Conservation (phyloP, 2,888 invertebrate genomes). For the Caenorhabditis imperialis region DNA sequence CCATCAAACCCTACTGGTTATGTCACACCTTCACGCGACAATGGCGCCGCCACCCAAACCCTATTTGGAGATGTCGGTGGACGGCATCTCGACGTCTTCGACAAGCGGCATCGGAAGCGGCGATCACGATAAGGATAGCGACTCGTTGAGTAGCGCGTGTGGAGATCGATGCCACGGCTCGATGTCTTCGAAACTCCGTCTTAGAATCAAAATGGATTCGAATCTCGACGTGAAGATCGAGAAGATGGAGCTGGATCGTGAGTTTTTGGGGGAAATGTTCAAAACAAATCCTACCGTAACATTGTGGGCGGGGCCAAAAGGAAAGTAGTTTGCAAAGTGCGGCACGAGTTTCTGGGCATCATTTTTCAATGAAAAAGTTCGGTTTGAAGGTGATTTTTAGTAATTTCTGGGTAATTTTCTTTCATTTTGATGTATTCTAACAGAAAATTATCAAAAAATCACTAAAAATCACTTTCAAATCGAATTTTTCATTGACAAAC, state of each 20-base stretch:
- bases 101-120: slow-evolving; percentile 57
- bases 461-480: too few relatives aligned
- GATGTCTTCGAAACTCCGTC: slow-evolving; percentile 61
- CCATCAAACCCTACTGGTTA: slow-evolving; percentile 90
- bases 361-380: too few relatives aligned
- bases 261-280: slow-evolving; percentile 2
- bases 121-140: slow-evolving; percentile 56
- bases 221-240: slow-evolving; percentile 66
- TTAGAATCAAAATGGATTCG: slow-evolving; percentile 64
- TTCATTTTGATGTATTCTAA: too few relatives aligned
- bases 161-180: slow-evolving; percentile 60
- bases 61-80: slow-evolving; percentile 63
- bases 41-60: slow-evolving; percentile 59
- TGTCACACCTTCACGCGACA: slow-evolving; percentile 59
- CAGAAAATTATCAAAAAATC: too few relatives aligned
- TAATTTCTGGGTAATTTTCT: too few relatives aligned
- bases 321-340: too few relatives aligned
- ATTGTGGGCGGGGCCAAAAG: too few relatives aligned
- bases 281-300: too few relatives aligned
- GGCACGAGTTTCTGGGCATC: too few relatives aligned
- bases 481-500: too few relatives aligned
- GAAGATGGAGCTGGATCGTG: slow-evolving; percentile 64
- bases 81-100: slow-evolving; percentile 57
- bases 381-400: too few relatives aligned
- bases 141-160: slow-evolving; percentile 59